Evolutionary conservation across 2,797 vertebrate genomes (phyloP).

Genomic region (Arrhamphus sclerolepis): DNA sequence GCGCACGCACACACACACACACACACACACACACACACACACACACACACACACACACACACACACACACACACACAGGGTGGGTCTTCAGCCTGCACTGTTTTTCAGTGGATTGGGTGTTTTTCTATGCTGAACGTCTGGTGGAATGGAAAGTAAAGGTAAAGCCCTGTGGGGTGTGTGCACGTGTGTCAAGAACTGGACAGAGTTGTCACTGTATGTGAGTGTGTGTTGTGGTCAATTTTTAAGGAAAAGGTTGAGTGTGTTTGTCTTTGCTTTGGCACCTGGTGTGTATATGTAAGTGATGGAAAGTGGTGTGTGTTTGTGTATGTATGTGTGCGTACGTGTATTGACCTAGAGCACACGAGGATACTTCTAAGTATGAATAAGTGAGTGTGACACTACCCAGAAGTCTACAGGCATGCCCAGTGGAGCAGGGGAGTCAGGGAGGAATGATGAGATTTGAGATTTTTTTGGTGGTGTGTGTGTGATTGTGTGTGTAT

Average conservation of each 20-base stretch:
- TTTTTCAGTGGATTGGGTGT: slow-evolving; percentile 59
- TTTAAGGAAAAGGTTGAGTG: slow-evolving; percentile 70
- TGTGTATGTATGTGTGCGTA: slow-evolving; percentile 21
- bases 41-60: too few relatives aligned
- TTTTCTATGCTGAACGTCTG: slow-evolving; percentile 60
- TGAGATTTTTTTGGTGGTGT: not conserved
- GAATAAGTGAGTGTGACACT: slow-evolving; percentile 64
- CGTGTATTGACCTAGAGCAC: slow-evolving; percentile 47
- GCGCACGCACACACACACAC: too few relatives aligned
- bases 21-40: too few relatives aligned
- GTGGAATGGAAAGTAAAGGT: slow-evolving; percentile 78
- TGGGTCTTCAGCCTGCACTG: slow-evolving; percentile 34
- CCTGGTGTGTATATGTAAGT: slow-evolving; percentile 59
- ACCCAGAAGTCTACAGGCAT: slow-evolving; percentile 55
- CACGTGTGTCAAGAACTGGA: slow-evolving; percentile 4
- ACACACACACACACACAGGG: slow-evolving; percentile 39
- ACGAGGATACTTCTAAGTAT: slow-evolving; percentile 55
- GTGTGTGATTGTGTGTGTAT: slow-evolving; percentile 7
- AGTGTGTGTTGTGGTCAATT: slow-evolving; percentile 63
- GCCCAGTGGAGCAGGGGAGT: slow-evolving; percentile 35
- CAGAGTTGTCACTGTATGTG: slow-evolving; percentile 15
- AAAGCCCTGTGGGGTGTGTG: slow-evolving; percentile 49
- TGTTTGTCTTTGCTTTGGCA: slow-evolving; percentile 71
- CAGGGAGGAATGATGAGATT: slow-evolving; percentile 29
- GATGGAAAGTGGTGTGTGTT: slow-evolving; percentile 63